Evolutionary conservation across 2,888 invertebrate genomes (phyloP).

Genomic region (Abrostola tripartita): DNA sequence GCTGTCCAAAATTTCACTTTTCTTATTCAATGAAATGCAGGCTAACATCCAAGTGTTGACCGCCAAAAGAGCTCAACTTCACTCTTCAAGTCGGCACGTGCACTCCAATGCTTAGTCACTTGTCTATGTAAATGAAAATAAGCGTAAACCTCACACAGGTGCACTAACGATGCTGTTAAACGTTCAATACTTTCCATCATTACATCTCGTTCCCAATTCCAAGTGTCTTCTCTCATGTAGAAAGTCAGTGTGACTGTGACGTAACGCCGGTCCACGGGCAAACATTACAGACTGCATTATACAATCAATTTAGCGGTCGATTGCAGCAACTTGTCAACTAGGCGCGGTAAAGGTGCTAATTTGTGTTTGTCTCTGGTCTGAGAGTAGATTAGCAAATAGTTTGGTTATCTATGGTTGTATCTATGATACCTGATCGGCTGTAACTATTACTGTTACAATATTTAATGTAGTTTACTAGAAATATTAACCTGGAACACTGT

Average conservation of each 20-base stretch:
- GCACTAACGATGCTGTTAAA: conserved; percentile 28
- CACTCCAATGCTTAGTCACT: conserved; percentile 3
- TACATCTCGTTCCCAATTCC: conserved; percentile 44
- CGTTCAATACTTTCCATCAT: conserved; percentile 50
- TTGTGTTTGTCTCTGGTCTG: conserved; percentile 14
- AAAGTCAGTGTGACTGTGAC: conserved; percentile 45
- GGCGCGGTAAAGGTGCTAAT: conserved; percentile 33
- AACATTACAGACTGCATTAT: conserved; percentile 63
- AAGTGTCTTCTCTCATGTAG: conserved; percentile 54
- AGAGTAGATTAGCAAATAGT: neutral
- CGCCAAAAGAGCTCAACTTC: neutral
- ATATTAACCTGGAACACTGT: too few species aligned
- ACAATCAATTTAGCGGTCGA: conserved; percentile 62
- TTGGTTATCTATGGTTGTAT: neutral
- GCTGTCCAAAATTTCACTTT: too few species aligned
- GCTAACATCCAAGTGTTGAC: neutral
- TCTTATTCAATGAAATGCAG: too few species aligned
- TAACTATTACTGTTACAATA: too few species aligned
- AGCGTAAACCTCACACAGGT: conserved; percentile 34
- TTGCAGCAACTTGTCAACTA: conserved; percentile 45
- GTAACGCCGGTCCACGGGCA: conserved; percentile 52
- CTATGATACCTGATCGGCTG: too few species aligned
- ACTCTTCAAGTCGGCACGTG: neutral
- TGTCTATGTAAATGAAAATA: conserved; percentile 18
- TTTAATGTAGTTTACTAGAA: too few species aligned